Evolutionary conservation across 2,113 vertebrate species (phyloP), one percentile per base, ranked within the genome.

Genomic region (Trematomus loennbergii): DNA sequence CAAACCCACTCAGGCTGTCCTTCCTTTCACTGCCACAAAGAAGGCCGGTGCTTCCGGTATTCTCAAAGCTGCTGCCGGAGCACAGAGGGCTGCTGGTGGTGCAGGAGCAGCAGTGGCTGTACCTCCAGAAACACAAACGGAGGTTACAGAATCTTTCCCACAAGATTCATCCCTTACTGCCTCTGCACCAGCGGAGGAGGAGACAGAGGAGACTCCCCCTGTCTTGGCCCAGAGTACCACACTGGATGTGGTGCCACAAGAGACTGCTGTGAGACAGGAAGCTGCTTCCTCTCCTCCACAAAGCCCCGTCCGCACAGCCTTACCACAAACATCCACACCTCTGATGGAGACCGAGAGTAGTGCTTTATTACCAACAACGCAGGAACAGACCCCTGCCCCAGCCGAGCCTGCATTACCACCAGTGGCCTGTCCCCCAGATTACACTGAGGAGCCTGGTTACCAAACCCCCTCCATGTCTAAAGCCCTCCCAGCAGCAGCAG

Each of bases 1-100:
- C 60, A 95, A 94, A 82, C 92, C 93, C 18, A 92, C 89, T 15
- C 93, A 93, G 82, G 74, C 93, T 11, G 90, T 92, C 40, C 46
- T 75, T 8, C 93, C 94, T 16, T 89, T 90, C 48, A 79, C 57
- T 3, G 50, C 85, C 3, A 68, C 43, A 17, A 91, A 88, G 72
- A 92, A 92, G 64, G 75, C 59, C 0, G 80, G 36, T 9, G n/a
- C 17, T 29, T 25, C 75, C 9, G 75, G 81, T 18, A 0, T 76
- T 8, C 53, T 46, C 4, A 53, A 18, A 12, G 20, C 57, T 55
- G 48, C 18, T 52, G 62, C n/a, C 2, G 52, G n/a, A 12, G 9
- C 57, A n/a, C 49, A 53, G 36, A 43, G 10, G 3, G 18, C 65
- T 16, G 46, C 73, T 4, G 25, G 3, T 16, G 29, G 64, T 53